phyloP scores from a whole-genome alignment of 2,888 invertebrate genomes.

The Altica lythri region DNA sequence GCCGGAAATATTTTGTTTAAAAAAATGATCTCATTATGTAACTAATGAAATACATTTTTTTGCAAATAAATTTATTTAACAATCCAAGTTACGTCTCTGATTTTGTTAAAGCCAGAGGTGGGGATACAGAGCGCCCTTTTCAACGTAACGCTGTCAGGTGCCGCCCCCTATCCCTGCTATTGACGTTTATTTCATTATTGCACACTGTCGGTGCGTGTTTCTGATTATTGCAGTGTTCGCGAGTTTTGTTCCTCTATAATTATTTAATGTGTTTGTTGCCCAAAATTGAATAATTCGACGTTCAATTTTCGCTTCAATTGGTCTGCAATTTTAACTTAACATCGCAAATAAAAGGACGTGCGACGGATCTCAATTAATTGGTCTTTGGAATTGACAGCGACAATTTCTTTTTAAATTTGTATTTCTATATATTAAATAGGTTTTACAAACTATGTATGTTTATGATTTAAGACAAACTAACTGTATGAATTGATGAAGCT shows the following conservation, averaged over 20 bases:
- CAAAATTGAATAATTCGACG: slow-evolving; percentile 43
- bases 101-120: slow-evolving; percentile 9
- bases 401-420: no score
- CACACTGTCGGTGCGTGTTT: slow-evolving; percentile 43
- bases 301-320: slow-evolving; percentile 26
- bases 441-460: no score
- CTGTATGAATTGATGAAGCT: no score
- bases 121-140: slow-evolving; percentile 8
- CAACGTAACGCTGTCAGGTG: slow-evolving; percentile 15
- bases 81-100: slow-evolving; percentile 41
- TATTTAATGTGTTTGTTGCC: slow-evolving; percentile 41
- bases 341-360: background rate
- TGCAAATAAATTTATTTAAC: no score
- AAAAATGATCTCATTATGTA: no score
- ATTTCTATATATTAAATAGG: no score
- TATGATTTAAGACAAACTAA: no score
- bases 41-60: no score
- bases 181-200: slow-evolving; percentile 53
- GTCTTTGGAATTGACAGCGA: slow-evolving; percentile 8
- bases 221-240: slow-evolving; percentile 42
- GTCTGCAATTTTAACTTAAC: slow-evolving; percentile 13
- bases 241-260: slow-evolving; percentile 40
- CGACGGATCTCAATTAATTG: slow-evolving; percentile 7
- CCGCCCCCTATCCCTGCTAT: slow-evolving; percentile 43
- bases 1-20: no score